A percentile compares a stretch with the other conserved stretches of the same genome.
Conservation (phyloP, 2,888 invertebrate species). For the Sesia bembeciformis region DNA sequence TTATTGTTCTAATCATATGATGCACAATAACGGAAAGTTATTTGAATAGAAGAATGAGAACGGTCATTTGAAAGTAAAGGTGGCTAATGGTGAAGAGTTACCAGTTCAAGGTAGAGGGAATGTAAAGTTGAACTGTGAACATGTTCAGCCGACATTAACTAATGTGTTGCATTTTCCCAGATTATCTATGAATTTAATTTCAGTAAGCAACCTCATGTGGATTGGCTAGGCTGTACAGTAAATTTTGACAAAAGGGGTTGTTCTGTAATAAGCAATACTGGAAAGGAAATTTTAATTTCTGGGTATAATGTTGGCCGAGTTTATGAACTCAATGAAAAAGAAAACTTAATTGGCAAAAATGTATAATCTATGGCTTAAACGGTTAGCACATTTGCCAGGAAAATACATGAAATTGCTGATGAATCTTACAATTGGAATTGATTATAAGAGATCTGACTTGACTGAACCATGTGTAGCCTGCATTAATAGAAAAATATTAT, state of each 20-base stretch:
- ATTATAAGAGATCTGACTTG: too few relatives aligned
- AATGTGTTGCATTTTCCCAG: neutral
- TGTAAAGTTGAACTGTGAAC: neutral
- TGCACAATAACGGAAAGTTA: neutral
- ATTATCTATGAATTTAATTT: neutral
- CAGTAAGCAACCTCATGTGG: neutral
- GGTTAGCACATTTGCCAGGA: too few relatives aligned
- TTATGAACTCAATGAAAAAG: neutral
- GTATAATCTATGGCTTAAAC: neutral
- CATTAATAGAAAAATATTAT: too few relatives aligned
- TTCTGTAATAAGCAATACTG: neutral
- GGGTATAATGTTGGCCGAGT: neutral
- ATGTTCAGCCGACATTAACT: neutral
- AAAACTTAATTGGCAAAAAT: neutral
- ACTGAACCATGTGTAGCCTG: too few relatives aligned
- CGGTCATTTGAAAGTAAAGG: neutral
- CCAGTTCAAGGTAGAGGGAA: neutral
- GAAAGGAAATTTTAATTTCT: neutral
- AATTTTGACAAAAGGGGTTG: neutral
- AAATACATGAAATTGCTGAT: too few relatives aligned
- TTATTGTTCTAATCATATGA: neutral
- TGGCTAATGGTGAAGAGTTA: neutral
- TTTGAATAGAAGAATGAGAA: neutral
- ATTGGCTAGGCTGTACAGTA: neutral
- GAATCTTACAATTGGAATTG: too few relatives aligned